Evolutionary conservation across 2,888 invertebrate species (phyloP).

Genomic region (Danaus chrysippus): DNA sequence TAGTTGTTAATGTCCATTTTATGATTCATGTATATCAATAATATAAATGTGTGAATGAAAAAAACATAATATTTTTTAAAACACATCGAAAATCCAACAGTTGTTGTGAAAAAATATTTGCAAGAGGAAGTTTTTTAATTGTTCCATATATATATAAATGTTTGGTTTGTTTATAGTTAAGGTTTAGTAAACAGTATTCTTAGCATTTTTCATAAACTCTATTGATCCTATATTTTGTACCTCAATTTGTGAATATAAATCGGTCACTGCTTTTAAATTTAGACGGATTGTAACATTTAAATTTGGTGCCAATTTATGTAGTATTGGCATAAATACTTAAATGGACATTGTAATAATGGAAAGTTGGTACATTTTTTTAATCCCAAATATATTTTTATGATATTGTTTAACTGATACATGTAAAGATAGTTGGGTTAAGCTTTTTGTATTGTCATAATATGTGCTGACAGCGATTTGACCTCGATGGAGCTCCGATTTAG

Average conservation of each 20-base stretch:
- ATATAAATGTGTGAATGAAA: too few relatives aligned
- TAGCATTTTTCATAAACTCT: constrained; percentile 29
- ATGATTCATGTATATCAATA: constrained; percentile 16
- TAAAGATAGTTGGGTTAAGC: background rate
- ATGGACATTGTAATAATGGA: constrained; percentile 27
- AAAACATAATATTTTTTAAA: too few relatives aligned
- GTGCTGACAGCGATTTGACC: constrained; percentile 9
- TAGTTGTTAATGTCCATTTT: constrained; percentile 33
- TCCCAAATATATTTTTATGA: constrained; percentile 53
- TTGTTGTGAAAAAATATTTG: constrained; percentile 14
- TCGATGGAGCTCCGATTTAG: background rate
- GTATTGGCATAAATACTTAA: constrained; percentile 26
- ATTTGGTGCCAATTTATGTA: constrained; percentile 26
- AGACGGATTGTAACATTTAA: constrained; percentile 3
- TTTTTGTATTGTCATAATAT: too few relatives aligned
- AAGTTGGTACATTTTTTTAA: constrained; percentile 30
- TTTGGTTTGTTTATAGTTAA: constrained; percentile 1
- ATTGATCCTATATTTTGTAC: background rate
- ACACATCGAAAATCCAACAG: constrained; percentile 32
- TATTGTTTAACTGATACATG: constrained; percentile 62
- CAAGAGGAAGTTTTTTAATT: background rate
- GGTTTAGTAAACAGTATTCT: constrained; percentile 34
- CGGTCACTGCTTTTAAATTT: background rate
- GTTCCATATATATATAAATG: constrained; percentile 7
- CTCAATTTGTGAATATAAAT: background rate